These are phyloP conservation scores for Drosophila niveifrons DNA, from an alignment of 2,888 invertebrate species.

Conservation along the genomic window DNA sequence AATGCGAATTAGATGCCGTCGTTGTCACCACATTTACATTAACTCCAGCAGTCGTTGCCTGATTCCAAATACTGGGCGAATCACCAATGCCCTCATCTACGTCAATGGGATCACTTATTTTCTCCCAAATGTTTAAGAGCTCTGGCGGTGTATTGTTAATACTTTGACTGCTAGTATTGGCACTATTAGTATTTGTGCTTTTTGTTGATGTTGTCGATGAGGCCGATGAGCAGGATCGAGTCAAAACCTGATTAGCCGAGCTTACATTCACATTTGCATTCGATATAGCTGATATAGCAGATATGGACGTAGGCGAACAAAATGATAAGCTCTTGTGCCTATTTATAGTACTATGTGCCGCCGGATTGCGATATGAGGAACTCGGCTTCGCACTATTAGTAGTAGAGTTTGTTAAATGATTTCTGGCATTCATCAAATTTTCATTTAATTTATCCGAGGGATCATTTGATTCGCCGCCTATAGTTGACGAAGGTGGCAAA, in stretches of 20 bases:
- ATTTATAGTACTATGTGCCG: background rate
- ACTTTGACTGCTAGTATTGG: conserved; percentile 65
- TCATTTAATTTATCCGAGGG: background rate
- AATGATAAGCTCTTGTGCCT: conserved; percentile 45
- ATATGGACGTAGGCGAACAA: conserved; percentile 40
- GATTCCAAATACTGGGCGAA: conserved; percentile 92
- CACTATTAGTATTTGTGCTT: conserved; percentile 85
- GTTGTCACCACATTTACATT: conserved; percentile 12
- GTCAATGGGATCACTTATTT: conserved; percentile 88
- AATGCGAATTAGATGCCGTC: conserved; percentile 81
- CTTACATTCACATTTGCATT: conserved; percentile 13
- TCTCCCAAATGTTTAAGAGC: conserved; percentile 93
- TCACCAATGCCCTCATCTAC: conserved; percentile 95
- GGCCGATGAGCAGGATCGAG: conserved; percentile 88
- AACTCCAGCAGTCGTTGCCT: conserved; percentile 82
- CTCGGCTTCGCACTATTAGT: background rate
- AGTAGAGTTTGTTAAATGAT: background rate
- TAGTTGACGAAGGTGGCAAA: background rate
- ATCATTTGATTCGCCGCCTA: background rate
- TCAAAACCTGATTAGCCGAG: conserved; percentile 51
- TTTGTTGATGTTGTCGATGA: conserved; percentile 88
- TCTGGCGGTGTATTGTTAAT: conserved; percentile 87
- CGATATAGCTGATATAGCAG: background rate
- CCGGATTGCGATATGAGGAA: conserved; percentile 6
- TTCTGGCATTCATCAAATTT: background rate